A percentile compares a stretch with the other conserved stretches of the same genome.
phyloP scores from a whole-genome alignment of 2,888 invertebrate genomes.

The Scaptomyza cyrtandrae region DNA sequence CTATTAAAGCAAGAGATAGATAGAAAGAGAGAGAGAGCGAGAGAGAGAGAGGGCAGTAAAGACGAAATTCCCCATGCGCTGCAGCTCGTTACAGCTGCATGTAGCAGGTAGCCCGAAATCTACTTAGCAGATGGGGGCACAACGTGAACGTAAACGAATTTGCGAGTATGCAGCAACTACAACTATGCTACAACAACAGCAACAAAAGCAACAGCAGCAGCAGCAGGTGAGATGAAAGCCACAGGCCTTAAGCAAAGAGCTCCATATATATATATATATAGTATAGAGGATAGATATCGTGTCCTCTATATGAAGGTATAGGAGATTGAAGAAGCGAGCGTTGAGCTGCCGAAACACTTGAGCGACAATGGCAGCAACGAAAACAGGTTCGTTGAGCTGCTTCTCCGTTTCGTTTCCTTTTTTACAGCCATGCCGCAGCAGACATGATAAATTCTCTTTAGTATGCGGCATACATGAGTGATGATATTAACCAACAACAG shows the following conservation, averaged over 20 bases:
- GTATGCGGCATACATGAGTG: conserved; percentile 82
- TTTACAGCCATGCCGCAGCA: conserved; percentile 61
- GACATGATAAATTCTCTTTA: conserved; percentile 82
- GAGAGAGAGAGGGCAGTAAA: neutral
- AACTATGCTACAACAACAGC: conserved; percentile 13
- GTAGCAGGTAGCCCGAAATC: conserved; percentile 72
- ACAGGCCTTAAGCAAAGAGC: conserved; percentile 19
- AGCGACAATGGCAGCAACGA: conserved; percentile 64
- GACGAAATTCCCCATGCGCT: conserved; percentile 49
- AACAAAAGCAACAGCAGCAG: conserved; percentile 51
- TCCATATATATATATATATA: neutral
- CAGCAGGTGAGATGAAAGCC: conserved; percentile 37
- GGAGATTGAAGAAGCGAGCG: neutral
- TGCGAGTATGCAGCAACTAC: conserved; percentile 64
- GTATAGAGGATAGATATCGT: conserved; percentile 21
- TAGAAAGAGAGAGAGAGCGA: neutral
- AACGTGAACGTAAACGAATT: conserved; percentile 71
- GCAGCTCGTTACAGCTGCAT: conserved; percentile 68
- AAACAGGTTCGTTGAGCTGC: conserved; percentile 24
- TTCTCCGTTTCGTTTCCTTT: conserved; percentile 16
- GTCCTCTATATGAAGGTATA: neutral
- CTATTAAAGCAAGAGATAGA: conserved; percentile 7
- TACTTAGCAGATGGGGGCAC: conserved; percentile 71
- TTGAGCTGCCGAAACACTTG: conserved; percentile 63
- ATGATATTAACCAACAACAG: conserved; percentile 80